Conservation (phyloP, 1,140 invertebrate species). For the Apis mellifera region Amel_HAv3.1 CM009941.2:11757001-11757500, state of each 20-base stretch:
- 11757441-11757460: neutral
- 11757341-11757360: conserved; percentile 20
- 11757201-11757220: conserved; percentile 1
- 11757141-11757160: conserved; percentile 62
- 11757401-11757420: neutral
- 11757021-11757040: neutral
- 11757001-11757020: neutral
- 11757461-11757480: neutral
- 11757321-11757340: neutral
- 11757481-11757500: too few relatives aligned
- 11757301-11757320: conserved; percentile 57
- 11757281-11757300: conserved; percentile 60
- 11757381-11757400: neutral
- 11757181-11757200: conserved; percentile 37
- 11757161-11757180: conserved; percentile 62
- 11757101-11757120: conserved; percentile 53
- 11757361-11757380: conserved; percentile 8
- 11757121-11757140: conserved; percentile 47
- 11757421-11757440: neutral
- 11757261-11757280: conserved; percentile 63
- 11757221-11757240: conserved; percentile 22
- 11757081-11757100: conserved; percentile 45
- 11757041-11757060: neutral
- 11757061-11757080: conserved; percentile 14
- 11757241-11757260: conserved; percentile 60